phyloP scores from a whole-genome alignment of 64 coral and sea anemone genomes.

The Porites australiensis region DNA sequence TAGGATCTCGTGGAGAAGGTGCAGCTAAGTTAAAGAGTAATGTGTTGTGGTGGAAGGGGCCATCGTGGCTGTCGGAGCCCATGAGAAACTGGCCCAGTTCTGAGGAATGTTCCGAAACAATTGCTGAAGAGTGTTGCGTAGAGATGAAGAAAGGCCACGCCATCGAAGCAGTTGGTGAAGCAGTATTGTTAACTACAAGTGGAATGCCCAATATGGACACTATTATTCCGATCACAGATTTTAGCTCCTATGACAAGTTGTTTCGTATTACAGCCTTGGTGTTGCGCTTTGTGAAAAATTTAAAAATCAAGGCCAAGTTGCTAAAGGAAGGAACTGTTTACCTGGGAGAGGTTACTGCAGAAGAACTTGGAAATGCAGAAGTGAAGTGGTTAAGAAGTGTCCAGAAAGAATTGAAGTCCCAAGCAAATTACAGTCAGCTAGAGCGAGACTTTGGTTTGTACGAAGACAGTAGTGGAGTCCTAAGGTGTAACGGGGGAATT shows the following conservation, averaged over 20 bases:
- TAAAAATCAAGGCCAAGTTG: too few relatives aligned
- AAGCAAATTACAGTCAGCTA: conserved; percentile 28
- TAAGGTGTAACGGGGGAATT: conserved; percentile 45
- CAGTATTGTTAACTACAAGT: background rate
- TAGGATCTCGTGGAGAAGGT: conserved; percentile 9
- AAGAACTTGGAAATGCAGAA: conserved; percentile 34
- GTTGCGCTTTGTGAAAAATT: conserved; percentile 10
- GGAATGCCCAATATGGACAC: background rate
- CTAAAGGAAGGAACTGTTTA: background rate
- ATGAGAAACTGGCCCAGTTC: background rate
- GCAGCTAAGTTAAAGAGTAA: background rate
- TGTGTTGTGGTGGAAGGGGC: conserved; percentile 3
- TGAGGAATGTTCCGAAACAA: background rate
- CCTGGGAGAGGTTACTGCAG: conserved; percentile 8
- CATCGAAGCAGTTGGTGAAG: background rate
- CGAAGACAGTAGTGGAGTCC: conserved; percentile 47
- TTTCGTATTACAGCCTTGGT: conserved; percentile 69
- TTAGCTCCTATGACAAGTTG: conserved; percentile 28
- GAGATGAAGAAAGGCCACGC: background rate
- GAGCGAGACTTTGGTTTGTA: conserved; percentile 38
- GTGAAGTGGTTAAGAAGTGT: conserved; percentile 55
- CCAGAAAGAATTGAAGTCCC: conserved; percentile 47
- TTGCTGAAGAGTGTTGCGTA: background rate
- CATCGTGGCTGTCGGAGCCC: background rate
- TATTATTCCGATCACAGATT: conserved; percentile 28